Evolutionary conservation across 2,797 vertebrate genomes (phyloP), one percentile per base, ranked within the genome.

Genomic region (Podarcis siculus): DNA sequence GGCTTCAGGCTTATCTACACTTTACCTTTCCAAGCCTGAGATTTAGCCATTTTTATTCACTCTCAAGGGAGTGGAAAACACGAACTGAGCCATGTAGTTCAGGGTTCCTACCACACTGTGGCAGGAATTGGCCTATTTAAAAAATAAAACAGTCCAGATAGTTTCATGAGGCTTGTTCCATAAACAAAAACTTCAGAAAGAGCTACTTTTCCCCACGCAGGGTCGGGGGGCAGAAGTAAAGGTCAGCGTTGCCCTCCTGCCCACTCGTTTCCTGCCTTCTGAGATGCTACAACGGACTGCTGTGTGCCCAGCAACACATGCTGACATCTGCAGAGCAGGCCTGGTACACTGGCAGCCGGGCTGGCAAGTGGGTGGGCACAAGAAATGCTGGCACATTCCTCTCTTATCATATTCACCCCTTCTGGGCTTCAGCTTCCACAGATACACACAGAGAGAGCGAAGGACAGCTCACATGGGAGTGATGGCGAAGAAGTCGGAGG

Each of bases 261-360:
- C 89, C 77, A 67, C 86, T 39, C 37, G 30, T 55, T 87, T 87
- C 77, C 86, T 90, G 82, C 86, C 76, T 58, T 75, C 42, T 27
- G 64, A 69, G 45, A 79, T 8, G 66, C 8, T 42, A 19, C 19
- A 89, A 87, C 72, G 85, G 78, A 8, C 86, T 67, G 61, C 86
- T 81, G 86, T 85, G 83, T 77, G 77, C 61, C 35, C 32, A 37
- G 82, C 67, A 64, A 73, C 27, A 21, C 73, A 37, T 61, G 71
- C 83, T 66, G 78, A 66, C 58, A n/a, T 75, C 78, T 81, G 83
- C n/a, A 82, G 61, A 67, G 35, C 25, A 58, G 69, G 25, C 71
- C 72, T n/a, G n/a, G 58, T 21, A 64, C n/a, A 5, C n/a, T 30
- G 49, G 89, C 80, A 87, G 76, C 76, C 81, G 71, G 82, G 64